Evolutionary conservation across 2,113 vertebrate genomes (phyloP).

Genomic region (Hystrix cristata): DNA sequence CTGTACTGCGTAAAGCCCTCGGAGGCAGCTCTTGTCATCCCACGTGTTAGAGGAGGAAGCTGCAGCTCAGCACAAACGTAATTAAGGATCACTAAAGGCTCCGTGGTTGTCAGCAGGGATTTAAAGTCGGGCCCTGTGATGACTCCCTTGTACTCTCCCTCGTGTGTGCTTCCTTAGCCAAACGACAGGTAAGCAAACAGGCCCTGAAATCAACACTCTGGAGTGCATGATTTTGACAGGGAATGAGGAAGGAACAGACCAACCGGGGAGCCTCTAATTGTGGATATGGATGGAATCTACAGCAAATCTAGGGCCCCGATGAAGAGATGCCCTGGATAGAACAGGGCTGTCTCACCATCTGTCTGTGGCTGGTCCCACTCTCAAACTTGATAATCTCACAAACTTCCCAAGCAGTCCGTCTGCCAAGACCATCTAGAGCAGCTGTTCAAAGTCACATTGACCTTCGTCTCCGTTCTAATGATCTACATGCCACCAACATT

Average conservation of each 20-base stretch:
- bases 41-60: background rate
- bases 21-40: background rate
- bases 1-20: constrained; percentile 3
- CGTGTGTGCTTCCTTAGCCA: background rate
- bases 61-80: background rate
- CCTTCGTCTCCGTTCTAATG: background rate
- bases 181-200: background rate
- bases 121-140: background rate
- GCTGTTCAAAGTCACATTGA: background rate
- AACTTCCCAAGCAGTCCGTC: background rate
- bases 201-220: background rate
- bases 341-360: background rate
- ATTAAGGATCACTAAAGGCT: constrained; percentile 28
- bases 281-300: background rate
- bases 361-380: background rate
- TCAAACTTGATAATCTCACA: background rate
- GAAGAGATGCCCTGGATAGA: no score
- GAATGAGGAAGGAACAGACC: background rate
- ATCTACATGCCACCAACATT: background rate
- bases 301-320: background rate
- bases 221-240: background rate
- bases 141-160: background rate
- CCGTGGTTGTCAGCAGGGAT: background rate
- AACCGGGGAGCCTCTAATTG: background rate
- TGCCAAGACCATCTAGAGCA: background rate